Conservation (phyloP, 2,888 invertebrate genomes). For the Cataglyphis livida region DNA sequence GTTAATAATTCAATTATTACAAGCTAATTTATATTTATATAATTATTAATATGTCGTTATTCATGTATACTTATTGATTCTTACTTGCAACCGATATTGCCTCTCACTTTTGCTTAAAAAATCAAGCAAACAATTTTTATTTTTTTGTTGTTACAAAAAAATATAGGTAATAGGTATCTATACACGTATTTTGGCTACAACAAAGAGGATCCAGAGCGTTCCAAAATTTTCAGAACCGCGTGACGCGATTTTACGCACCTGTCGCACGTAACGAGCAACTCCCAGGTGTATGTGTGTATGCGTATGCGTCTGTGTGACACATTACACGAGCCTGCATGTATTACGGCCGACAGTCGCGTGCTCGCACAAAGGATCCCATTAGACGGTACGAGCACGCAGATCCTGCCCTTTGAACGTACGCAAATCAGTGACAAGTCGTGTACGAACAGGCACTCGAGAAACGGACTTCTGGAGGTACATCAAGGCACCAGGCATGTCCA, state of each 20-base stretch:
- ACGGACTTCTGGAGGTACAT: slow-evolving; percentile 67
- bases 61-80: not conserved
- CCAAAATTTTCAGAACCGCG: slow-evolving; percentile 6
- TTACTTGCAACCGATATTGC: not conserved
- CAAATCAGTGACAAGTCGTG: slow-evolving; percentile 73
- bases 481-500: slow-evolving; percentile 56
- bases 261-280: slow-evolving; percentile 36
- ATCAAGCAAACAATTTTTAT: not conserved
- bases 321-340: slow-evolving; percentile 53
- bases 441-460: slow-evolving; percentile 57
- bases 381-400: slow-evolving; percentile 69
- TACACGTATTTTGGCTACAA: not conserved
- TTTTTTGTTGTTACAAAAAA: too few relatives aligned
- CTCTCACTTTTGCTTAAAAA: not conserved
- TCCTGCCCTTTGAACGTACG: slow-evolving; percentile 74
- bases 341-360: slow-evolving; percentile 71
- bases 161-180: too few relatives aligned
- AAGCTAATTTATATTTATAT: not conserved
- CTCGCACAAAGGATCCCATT: slow-evolving; percentile 75
- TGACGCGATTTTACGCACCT: slow-evolving; percentile 43
- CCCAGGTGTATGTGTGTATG: not conserved
- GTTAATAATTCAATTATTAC: slow-evolving; percentile 14
- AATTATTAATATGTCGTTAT: not conserved
- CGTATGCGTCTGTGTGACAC: not conserved
- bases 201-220: not conserved